phyloP scores from a whole-genome alignment of 2,888 invertebrate species.

The Hanleya hanleyi region DNA sequence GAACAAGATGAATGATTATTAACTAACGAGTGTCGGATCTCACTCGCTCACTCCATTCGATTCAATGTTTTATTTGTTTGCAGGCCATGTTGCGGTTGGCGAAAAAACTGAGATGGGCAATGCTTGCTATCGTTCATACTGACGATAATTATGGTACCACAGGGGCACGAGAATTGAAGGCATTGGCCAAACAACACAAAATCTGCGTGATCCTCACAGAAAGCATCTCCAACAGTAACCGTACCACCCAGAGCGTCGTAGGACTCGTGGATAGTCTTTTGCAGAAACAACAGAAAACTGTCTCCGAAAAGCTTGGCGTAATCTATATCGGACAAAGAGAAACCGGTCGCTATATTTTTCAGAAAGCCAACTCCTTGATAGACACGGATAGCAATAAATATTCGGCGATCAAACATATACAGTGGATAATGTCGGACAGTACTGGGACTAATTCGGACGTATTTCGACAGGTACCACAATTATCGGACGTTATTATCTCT shows the following conservation, averaged over 20 bases:
- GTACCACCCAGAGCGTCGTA: not conserved
- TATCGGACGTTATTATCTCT: not conserved
- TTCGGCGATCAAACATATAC: slow-evolving; percentile 33
- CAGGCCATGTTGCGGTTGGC: slow-evolving; percentile 54
- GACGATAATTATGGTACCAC: slow-evolving; percentile 49
- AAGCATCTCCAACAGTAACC: not conserved
- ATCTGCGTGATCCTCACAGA: slow-evolving; percentile 50
- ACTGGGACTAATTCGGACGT: slow-evolving; percentile 41
- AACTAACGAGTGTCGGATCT: too few species aligned
- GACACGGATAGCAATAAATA: not conserved
- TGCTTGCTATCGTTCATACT: slow-evolving; percentile 51
- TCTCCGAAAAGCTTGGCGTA: slow-evolving; percentile 42
- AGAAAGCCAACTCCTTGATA: not conserved
- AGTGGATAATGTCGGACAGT: slow-evolving; percentile 53
- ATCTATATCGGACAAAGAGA: slow-evolving; percentile 52
- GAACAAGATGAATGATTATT: too few species aligned
- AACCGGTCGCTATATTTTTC: slow-evolving; percentile 27
- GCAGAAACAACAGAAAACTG: not conserved
- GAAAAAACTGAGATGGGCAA: slow-evolving; percentile 48
- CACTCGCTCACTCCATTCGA: too few species aligned
- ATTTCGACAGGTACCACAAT: not conserved
- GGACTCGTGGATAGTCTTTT: not conserved
- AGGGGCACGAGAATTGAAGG: slow-evolving; percentile 36
- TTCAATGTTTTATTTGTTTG: not conserved
- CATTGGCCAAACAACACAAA: slow-evolving; percentile 39